These are phyloP conservation scores for Ptiloglossa arizonensis DNA, from an alignment of 1,140 invertebrate species.

Conservation along the genomic window DNA sequence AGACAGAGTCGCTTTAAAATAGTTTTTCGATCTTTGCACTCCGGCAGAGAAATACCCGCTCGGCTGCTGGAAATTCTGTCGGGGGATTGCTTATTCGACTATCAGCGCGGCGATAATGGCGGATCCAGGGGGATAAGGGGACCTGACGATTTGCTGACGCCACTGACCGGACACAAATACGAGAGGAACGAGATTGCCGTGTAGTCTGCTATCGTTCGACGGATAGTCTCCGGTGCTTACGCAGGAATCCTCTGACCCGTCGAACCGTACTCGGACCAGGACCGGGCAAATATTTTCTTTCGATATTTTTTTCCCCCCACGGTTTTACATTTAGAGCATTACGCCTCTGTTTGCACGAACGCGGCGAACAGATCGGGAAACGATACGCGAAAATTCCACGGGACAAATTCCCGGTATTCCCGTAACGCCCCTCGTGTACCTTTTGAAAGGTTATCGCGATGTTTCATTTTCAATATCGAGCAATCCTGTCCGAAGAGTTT, in stretches of 20 bases:
- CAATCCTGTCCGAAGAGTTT: too few species aligned
- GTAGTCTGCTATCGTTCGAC: constrained; percentile 37
- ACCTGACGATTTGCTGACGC: constrained; percentile 45
- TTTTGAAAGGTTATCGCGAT: background rate
- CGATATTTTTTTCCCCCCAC: constrained; percentile 33
- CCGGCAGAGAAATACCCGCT: background rate
- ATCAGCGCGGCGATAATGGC: constrained; percentile 33
- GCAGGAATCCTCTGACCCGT: constrained; percentile 53
- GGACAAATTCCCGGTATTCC: background rate
- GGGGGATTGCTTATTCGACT: constrained; percentile 52
- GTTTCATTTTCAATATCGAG: too few species aligned
- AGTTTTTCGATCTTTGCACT: constrained; percentile 2
- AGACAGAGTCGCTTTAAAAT: background rate
- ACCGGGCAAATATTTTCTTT: constrained; percentile 61
- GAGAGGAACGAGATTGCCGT: constrained; percentile 46
- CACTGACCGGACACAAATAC: constrained; percentile 49
- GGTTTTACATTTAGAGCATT: constrained; percentile 31
- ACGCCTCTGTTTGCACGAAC: constrained; percentile 25
- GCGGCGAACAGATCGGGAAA: background rate
- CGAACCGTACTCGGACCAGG: constrained; percentile 44
- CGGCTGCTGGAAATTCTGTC: constrained; percentile 9
- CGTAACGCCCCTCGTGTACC: too few species aligned
- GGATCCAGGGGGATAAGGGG: constrained; percentile 8
- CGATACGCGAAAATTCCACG: background rate
- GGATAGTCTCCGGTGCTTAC: constrained; percentile 48